Conservation (phyloP, 2,113 vertebrate genomes). For the Porphyrio hochstetteri region DNA sequence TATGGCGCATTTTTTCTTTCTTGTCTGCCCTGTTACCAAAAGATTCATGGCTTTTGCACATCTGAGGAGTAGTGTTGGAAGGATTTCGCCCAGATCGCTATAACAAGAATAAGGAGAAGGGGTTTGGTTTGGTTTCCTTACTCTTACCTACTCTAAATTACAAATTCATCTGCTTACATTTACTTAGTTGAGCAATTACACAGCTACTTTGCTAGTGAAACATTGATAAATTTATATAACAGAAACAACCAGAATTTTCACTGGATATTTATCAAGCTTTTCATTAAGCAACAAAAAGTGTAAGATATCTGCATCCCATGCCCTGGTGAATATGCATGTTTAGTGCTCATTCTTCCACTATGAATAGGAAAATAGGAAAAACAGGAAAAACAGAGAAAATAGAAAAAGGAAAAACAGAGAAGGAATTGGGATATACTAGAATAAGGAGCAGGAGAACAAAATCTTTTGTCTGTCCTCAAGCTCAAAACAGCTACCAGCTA, state of each 20-base stretch:
- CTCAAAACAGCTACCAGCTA: not conserved
- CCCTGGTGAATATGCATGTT: not conserved
- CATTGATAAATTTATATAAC: not conserved
- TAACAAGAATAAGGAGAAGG: not conserved
- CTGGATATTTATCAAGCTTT: not conserved
- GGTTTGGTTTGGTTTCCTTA: not conserved
- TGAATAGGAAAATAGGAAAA: not conserved
- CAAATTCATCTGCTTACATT: not conserved
- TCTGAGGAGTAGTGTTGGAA: slow-evolving; percentile 84
- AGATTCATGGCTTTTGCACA: slow-evolving; percentile 90
- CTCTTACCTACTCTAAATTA: not conserved
- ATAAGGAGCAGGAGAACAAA: not conserved
- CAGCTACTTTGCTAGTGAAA: not conserved
- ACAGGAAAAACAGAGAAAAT: not conserved
- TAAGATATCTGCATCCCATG: not conserved
- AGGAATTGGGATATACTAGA: not conserved
- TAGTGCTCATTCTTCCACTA: not conserved
- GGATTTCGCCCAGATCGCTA: slow-evolving; percentile 91
- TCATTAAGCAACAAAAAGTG: not conserved
- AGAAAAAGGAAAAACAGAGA: not conserved
- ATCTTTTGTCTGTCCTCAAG: not conserved
- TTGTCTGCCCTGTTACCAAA: slow-evolving; percentile 96
- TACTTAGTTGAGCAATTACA: not conserved
- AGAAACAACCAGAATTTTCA: not conserved
- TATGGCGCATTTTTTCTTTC: slow-evolving; percentile 96